Evolutionary conservation across 2,113 vertebrate species (phyloP).

Genomic region (Paramisgurnus dabryanus): DNA sequence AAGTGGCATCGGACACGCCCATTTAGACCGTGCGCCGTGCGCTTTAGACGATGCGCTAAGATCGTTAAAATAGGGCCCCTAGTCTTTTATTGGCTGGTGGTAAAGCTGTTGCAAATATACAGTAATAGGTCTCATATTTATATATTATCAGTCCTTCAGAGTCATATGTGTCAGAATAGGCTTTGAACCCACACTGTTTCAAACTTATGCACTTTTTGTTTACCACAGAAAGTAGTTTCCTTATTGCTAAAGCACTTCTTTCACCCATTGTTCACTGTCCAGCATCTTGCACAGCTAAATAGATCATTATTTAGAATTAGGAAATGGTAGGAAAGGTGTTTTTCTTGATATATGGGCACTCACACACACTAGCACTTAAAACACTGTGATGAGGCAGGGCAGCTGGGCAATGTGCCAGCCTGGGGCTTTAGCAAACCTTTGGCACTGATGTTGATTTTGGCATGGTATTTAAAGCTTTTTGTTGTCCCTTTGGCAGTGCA

Average conservation of each 20-base stretch:
- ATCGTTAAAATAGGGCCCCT: too few species aligned
- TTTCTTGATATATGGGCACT: not conserved
- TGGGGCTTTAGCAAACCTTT: not conserved
- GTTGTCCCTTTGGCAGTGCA: too few species aligned
- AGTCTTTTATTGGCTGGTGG: not conserved
- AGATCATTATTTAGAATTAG: conserved; percentile 9
- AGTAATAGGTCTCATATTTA: too few species aligned
- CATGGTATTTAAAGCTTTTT: too few species aligned
- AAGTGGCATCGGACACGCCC: too few species aligned
- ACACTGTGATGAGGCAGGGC: not conserved
- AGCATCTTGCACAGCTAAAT: not conserved
- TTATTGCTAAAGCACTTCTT: not conserved
- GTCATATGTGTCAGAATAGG: too few species aligned
- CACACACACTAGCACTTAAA: not conserved
- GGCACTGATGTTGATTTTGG: not conserved
- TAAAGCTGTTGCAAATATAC: not conserved
- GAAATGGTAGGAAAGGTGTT: not conserved
- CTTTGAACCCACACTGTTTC: not conserved
- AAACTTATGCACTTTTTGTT: not conserved
- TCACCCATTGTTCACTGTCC: not conserved
- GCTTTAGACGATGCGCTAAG: too few species aligned
- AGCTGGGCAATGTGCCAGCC: not conserved
- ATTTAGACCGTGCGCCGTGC: too few species aligned
- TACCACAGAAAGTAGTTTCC: not conserved
- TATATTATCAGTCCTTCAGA: too few species aligned